Conservation (phyloP, 2,797 vertebrate genomes). For the Mastacembelus armatus region DNA sequence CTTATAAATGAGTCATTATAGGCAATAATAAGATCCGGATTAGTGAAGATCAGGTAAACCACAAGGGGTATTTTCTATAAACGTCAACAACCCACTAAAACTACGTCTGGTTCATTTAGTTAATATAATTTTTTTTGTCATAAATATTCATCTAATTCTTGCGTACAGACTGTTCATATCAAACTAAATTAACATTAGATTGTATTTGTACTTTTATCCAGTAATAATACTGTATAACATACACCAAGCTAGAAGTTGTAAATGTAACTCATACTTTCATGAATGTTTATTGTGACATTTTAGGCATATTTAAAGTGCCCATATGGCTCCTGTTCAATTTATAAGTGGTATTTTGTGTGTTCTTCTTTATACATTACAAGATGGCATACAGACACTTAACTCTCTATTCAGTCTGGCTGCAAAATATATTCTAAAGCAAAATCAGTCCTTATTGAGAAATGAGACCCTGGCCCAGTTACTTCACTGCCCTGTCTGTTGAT, state of each 20-base stretch:
- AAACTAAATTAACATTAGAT: background rate
- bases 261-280: background rate
- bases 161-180: background rate
- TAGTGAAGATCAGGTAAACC: background rate
- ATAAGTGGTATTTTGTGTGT: background rate
- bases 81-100: background rate
- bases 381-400: background rate
- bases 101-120: background rate
- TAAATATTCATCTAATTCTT: background rate
- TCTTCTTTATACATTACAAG: background rate
- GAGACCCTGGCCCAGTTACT: background rate
- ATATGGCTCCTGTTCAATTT: too few relatives aligned
- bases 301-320: background rate
- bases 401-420: background rate
- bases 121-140: background rate
- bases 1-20: background rate
- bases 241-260: background rate
- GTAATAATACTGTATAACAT: background rate
- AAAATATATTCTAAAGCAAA: background rate
- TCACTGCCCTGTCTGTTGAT: background rate
- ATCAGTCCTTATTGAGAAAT: background rate
- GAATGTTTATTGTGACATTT: background rate
- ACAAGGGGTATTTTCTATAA: background rate
- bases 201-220: background rate
- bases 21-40: background rate